phyloP scores from a whole-genome alignment of 2,113 vertebrate genomes.

The Poecile atricapillus region DNA sequence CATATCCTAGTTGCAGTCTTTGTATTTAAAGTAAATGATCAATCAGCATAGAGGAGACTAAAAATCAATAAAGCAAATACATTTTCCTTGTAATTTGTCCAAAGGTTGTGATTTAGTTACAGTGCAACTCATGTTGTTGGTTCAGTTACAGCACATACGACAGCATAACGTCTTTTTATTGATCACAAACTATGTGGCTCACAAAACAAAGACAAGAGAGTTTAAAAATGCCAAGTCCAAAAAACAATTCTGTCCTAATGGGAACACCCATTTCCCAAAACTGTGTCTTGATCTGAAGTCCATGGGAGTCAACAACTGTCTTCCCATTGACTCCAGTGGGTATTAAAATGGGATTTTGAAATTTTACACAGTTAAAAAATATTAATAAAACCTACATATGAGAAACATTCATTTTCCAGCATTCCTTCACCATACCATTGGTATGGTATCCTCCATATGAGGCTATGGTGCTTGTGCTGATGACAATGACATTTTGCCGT shows the following conservation, averaged over 20 bases:
- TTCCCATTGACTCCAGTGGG: not conserved
- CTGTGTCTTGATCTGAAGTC: not conserved
- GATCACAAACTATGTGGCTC: not conserved
- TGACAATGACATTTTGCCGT: not conserved
- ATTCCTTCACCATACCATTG: not conserved
- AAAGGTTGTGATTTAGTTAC: slow-evolving; percentile 71
- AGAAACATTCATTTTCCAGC: not conserved
- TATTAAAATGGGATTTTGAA: not conserved
- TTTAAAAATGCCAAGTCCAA: slow-evolving; percentile 48
- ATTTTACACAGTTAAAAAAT: not conserved
- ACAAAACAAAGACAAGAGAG: slow-evolving; percentile 29
- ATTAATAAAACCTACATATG: not conserved
- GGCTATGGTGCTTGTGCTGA: not conserved
- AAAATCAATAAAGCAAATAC: slow-evolving; percentile 61
- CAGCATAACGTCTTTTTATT: slow-evolving; percentile 66
- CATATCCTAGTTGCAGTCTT: slow-evolving; percentile 14
- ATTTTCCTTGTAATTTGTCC: slow-evolving; percentile 62
- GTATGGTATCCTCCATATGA: not conserved
- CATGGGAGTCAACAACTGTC: not conserved
- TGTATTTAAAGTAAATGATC: slow-evolving; percentile 17
- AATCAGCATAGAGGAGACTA: slow-evolving; percentile 13
- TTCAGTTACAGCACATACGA: slow-evolving; percentile 47
- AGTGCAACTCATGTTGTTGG: slow-evolving; percentile 66
- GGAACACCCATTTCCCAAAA: not conserved
- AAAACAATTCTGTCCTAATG: not conserved